These are phyloP conservation scores for Clinocottus analis DNA, from an alignment of 2,113 vertebrate genomes.

Conservation along the genomic window DNA sequence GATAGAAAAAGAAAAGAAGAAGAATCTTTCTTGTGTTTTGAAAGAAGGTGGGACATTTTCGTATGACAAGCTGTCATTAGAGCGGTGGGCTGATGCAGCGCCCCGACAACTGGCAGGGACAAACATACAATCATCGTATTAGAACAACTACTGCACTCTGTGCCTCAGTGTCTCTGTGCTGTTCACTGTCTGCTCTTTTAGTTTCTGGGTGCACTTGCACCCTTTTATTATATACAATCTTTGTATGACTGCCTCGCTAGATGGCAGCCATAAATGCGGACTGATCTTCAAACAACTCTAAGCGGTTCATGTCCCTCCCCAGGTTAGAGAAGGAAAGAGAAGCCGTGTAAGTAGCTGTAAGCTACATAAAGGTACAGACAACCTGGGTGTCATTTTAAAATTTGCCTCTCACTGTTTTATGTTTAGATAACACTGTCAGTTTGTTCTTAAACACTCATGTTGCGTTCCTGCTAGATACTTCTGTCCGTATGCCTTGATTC, in stretches of 20 bases:
- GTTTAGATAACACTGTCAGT: neutral
- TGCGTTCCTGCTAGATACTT: neutral
- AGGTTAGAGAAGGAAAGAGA: slow-evolving; percentile 4
- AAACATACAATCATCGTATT: slow-evolving; percentile 99
- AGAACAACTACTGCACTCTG: slow-evolving; percentile 81
- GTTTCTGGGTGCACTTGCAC: slow-evolving; percentile 30
- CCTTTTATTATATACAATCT: slow-evolving; percentile 71
- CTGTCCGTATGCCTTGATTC: neutral
- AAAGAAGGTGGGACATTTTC: slow-evolving; percentile 61
- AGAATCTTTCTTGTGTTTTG: slow-evolving; percentile 17
- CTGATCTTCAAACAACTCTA: slow-evolving; percentile 61
- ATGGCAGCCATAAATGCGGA: slow-evolving; percentile 62
- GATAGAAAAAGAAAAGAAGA: slow-evolving; percentile 76
- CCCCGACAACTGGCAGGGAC: slow-evolving; percentile 92
- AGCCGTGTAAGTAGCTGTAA: neutral
- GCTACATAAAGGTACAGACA: neutral
- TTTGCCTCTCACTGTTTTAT: neutral
- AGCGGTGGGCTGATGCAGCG: slow-evolving; percentile 91
- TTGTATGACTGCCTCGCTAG: slow-evolving; percentile 47
- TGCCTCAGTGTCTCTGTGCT: slow-evolving; percentile 40
- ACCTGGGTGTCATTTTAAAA: neutral
- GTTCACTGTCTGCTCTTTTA: slow-evolving; percentile 11
- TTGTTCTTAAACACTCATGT: neutral
- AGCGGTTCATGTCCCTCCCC: slow-evolving; percentile 31
- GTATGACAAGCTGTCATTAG: slow-evolving; percentile 97